These are phyloP conservation scores for Caenorhabditis brenneri DNA, from an alignment of 1,140 invertebrate species.

Conservation along the genomic window DNA sequence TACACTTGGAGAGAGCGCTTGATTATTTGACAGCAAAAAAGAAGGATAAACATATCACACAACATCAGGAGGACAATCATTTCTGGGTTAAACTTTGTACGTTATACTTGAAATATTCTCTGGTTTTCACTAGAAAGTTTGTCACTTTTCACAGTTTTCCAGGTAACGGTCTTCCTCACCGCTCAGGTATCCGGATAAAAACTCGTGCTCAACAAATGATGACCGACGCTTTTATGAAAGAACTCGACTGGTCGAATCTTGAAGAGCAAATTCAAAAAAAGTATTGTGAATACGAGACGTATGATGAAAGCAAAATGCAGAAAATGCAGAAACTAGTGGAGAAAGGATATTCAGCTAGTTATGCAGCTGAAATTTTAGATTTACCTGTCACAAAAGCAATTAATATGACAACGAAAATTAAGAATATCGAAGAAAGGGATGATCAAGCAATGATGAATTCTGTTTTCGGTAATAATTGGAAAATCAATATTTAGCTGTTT, in stretches of 20 bases:
- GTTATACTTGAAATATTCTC: too few species aligned
- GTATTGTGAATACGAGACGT: background rate
- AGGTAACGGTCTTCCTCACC: constrained; percentile 1
- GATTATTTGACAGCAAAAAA: background rate
- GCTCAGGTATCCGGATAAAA: background rate
- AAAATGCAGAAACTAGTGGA: background rate
- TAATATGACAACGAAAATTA: background rate
- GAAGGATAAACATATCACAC: background rate
- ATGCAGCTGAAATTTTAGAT: background rate
- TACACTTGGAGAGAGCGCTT: background rate
- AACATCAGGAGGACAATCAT: background rate
- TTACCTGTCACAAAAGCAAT: background rate
- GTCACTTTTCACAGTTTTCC: background rate
- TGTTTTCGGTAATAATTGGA: background rate
- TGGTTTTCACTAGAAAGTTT: background rate
- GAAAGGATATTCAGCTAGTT: background rate
- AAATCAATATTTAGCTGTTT: too few species aligned
- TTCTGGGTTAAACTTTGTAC: background rate
- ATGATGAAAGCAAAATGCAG: background rate
- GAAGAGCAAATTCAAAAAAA: background rate
- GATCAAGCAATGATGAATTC: background rate
- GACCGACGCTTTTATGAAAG: background rate
- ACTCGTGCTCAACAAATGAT: background rate
- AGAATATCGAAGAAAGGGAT: background rate
- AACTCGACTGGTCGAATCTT: background rate